Evolutionary conservation across 2,113 vertebrate genomes (phyloP), one percentile per base, ranked within the genome.

Genomic region (Tapirus terrestris): DNA sequence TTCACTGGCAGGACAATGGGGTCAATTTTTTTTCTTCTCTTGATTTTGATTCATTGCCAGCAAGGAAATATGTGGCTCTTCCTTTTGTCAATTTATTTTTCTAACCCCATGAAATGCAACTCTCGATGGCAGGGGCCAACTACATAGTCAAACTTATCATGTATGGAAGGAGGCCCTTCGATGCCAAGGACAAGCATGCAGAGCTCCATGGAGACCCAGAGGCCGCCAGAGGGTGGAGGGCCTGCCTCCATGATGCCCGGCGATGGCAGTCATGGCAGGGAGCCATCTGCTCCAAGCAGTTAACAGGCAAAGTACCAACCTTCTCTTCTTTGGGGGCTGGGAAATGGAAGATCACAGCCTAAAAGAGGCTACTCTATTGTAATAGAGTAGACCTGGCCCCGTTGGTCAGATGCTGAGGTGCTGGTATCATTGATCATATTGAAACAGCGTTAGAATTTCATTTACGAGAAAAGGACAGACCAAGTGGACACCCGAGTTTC

Each of bases 71-170:
- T 13, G 31, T 21, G 45, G 17, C 16, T 95, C 83, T 83, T 89
- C 29, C 70, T 82, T 92, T 83, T 29, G 33, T 63, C 75, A 2
- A 33, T 82, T 95, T 92, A 31, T 70, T 95, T 80, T 92, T 67
- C 92, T 29, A 83, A n/a, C 8, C 14, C 20, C 72, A 39, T 60
- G 75, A 72, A 94, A 60, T 61, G 73, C 3, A 8, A 36, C 17
- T 93, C 8, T 96, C 36, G 20, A 6, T 53, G 45, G n/a, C 65
- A 73, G 70, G 56, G 65, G 43, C 80, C 43, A 60, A 31, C 8
- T 61, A 18, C 58, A 31, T 6, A 31, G 39, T 17, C 43, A 60
- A 39, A 88, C 31, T 82, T 27, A 67, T 23, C 25, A 3, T 31
- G 36, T 14, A 16, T 63, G 73, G 83, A 96, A 86, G 36, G 23